Evolutionary conservation across 2,888 invertebrate genomes (phyloP), one percentile per base, ranked within the genome.

Genomic region (Agonopterix heracliana): DNA sequence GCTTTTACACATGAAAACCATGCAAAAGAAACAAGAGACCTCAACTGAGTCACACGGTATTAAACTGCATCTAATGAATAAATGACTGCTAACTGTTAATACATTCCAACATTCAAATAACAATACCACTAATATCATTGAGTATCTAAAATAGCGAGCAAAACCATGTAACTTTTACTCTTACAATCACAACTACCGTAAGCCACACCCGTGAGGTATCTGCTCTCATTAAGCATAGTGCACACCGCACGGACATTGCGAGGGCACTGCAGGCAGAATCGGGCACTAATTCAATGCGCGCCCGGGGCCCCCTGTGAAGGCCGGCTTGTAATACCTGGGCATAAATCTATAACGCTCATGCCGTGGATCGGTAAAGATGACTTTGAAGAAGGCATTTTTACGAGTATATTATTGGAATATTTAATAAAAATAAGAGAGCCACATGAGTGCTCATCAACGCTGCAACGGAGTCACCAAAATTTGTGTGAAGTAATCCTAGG

Each of bases 211-310:
- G 38, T 52, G 52, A 52, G 45, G 48, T 51, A 54, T 50, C 50
- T 51, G 49, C 66, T 60, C 53, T 60, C 57, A 57, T 59, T 57
- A 58, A 47, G 68, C 71, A 71, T 73, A 73, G 70, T 56, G 70
- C 70, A 74, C 71, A 66, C 45, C 53, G 50, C 47, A n/a, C 38
- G n/a, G 13, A 34, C 34, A 9, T 44, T 9, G 46, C 49, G 44
- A 41, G 52, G 44, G 50, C 54, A 48, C 49, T 46, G 12, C 52
- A 50, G 51, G 52, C 52, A 51, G 52, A 53, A 52, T 54, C 57
- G 50, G 50, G 52, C 54, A 49, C 52, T 56, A 53, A 58, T 53
- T 61, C 59, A 73, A 59, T 61, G 56, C 57, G 49, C 59, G 74
- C 75, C 72, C 57, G 58, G 60, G 71, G 71, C 70, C 60, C 55